Evolutionary conservation across 2,113 vertebrate species (phyloP).

Genomic region (Felis catus): F.catus_Fca126_mat1.0 CM031414.1:24159501-24160000

Average conservation of each 20-base stretch:
- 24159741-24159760: not conserved
- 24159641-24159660: not conserved
- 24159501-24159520: not conserved
- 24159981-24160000: not conserved
- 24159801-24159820: not conserved
- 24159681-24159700: not conserved
- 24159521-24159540: not conserved
- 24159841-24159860: not conserved
- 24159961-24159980: not conserved
- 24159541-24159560: not conserved
- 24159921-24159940: not conserved
- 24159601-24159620: too few relatives aligned
- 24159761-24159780: not conserved
- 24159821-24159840: not conserved
- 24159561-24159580: not conserved
- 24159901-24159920: not conserved
- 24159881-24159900: not conserved
- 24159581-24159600: fast-evolving
- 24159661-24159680: not conserved
- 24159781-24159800: not conserved
- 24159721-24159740: not conserved
- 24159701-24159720: not conserved
- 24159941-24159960: not conserved
- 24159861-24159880: fast-evolving
- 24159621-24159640: not conserved